phyloP scores from a whole-genome alignment of 2,113 vertebrate species.

The Morone chrysops region DNA sequence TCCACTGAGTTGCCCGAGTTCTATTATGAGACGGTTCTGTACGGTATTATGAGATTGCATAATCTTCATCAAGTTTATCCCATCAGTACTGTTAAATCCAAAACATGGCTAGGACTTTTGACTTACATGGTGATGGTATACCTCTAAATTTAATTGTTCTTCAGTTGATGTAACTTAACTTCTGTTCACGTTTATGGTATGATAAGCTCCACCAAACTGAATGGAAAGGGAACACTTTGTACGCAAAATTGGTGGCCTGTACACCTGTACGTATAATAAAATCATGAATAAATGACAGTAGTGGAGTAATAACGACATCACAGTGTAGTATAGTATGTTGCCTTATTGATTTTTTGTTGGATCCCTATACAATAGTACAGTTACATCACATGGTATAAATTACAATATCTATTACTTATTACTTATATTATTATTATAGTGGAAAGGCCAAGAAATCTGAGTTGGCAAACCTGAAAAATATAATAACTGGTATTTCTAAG shows the following conservation, averaged over 20 bases:
- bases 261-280: not conserved
- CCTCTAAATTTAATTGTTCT: not conserved
- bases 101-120: not conserved
- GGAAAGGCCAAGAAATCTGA: not conserved
- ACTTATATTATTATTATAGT: no score
- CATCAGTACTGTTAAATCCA: not conserved
- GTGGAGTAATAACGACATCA: not conserved
- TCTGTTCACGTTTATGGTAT: not conserved
- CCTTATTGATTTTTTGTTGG: not conserved
- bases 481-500: not conserved
- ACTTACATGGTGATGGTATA: not conserved
- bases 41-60: not conserved
- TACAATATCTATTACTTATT: not conserved
- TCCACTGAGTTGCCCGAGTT: not conserved
- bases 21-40: not conserved
- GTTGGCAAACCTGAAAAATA: not conserved
- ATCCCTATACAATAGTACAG: not conserved
- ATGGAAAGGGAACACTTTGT: not conserved
- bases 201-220: not conserved
- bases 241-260: not conserved
- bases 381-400: not conserved
- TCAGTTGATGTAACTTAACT: not conserved
- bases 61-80: slow-evolving; percentile 1
- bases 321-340: not conserved
- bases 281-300: not conserved